Conservation (phyloP, 2,888 invertebrate species). For the Phaonia tiefii region DNA sequence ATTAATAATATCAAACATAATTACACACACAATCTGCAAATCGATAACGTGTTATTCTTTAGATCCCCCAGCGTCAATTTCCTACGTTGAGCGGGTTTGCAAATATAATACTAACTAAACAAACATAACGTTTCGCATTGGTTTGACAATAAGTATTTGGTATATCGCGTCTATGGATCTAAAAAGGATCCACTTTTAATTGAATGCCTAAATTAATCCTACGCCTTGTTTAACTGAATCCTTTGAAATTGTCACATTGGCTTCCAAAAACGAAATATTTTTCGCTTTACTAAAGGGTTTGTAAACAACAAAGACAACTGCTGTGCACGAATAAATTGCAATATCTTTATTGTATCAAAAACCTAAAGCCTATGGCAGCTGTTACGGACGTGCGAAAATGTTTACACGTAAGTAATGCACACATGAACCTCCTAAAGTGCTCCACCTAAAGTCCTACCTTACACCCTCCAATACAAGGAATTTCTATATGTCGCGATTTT, state of each 20-base stretch:
- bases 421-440: too few relatives aligned
- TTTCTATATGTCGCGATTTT: too few relatives aligned
- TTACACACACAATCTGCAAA: background rate
- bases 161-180: background rate
- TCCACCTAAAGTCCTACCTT: too few relatives aligned
- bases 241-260: background rate
- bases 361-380: too few relatives aligned
- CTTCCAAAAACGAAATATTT: too few relatives aligned
- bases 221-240: background rate
- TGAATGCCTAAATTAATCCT: background rate
- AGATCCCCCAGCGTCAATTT: background rate
- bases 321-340: too few relatives aligned
- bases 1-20: slow-evolving; percentile 18
- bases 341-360: too few relatives aligned
- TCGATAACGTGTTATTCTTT: background rate
- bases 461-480: too few relatives aligned
- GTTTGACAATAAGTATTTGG: slow-evolving; percentile 7
- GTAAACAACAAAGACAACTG: too few relatives aligned
- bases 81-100: background rate
- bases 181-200: background rate
- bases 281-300: too few relatives aligned
- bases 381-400: too few relatives aligned
- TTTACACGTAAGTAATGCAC: too few relatives aligned
- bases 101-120: background rate
- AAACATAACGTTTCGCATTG: background rate